Base-by-base conservation (phyloP, 2,113 vertebrate species). In the Gracilinanus agilis region DNA sequence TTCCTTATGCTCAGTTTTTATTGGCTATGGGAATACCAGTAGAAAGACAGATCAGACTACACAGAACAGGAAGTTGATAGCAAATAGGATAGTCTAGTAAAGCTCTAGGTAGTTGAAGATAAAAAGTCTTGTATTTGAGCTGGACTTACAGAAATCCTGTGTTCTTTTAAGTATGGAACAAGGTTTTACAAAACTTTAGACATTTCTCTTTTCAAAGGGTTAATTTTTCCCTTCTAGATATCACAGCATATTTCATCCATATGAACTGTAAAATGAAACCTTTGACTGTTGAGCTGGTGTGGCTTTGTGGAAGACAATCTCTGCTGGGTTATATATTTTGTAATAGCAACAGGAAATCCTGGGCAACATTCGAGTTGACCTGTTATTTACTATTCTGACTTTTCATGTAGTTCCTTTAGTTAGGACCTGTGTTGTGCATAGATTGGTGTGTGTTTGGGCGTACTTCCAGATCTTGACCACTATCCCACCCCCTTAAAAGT, bases 51-150 rank as follows among this genome's bases (percentile, higher is more conserved):
- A 90, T 92, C 67, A 44, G 44, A 55, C 25, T 88, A 24, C 58
- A 34, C 49, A 23, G 56, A 94, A 92, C 92, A 95, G 96, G 96
- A 97, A 97, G 95, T 91, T 44, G 61, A 92, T 25, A 94, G 90
- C 75, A 95, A 93, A 96, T 94, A 97, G 97, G 95, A 96, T 96
- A 75, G 83, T 40, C 93, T 91, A 90, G 90, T 97, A 94, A 95
- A 94, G 95, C 92, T 91, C 94, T 56, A 40, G 95, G 54, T 91
- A 58, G 55, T 95, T 96, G 95, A 56, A 91, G 94, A 90, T 94
- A 55, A 93, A 83, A 91, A 92, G n/a, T 93, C 92, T 5, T 88
- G 53, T 92, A 25, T 34, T 93, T 58, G 91, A 93, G n/a, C 9
- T 92, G 95, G 44, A 24, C 25, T 44, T 40, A 83, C 0, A 94